A percentile compares a stretch with the other conserved stretches of the same genome.
phyloP scores from a whole-genome alignment of 2,888 invertebrate species.

The Acronicta aceris region DNA sequence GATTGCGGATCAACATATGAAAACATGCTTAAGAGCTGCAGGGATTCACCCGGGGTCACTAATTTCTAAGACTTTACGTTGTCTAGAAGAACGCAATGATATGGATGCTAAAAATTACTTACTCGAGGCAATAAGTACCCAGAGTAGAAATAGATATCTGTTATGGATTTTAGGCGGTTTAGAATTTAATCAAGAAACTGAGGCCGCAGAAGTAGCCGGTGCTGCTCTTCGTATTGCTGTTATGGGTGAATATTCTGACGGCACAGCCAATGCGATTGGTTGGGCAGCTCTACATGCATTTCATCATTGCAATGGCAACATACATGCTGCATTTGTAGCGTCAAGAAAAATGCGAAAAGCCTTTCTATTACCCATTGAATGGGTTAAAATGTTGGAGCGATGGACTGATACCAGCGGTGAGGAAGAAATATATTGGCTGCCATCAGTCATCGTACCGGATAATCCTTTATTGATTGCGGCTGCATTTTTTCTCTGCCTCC shows the following conservation, averaged over 20 bases:
- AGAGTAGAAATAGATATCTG: slow-evolving; percentile 75
- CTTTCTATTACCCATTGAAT: slow-evolving; percentile 73
- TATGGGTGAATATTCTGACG: slow-evolving; percentile 78
- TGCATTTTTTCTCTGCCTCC: slow-evolving; percentile 82
- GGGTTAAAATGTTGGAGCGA: slow-evolving; percentile 72
- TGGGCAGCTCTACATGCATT: slow-evolving; percentile 82
- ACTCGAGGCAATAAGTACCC: slow-evolving; percentile 67
- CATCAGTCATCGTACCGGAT: slow-evolving; percentile 61
- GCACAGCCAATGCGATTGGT: slow-evolving; percentile 78
- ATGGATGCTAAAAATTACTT: slow-evolving; percentile 71
- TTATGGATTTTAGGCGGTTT: slow-evolving; percentile 79
- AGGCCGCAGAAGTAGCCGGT: slow-evolving; percentile 61
- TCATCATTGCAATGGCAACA: slow-evolving; percentile 69
- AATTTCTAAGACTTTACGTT: slow-evolving; percentile 73
- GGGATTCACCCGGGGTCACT: slow-evolving; percentile 71
- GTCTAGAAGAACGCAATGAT: slow-evolving; percentile 72
- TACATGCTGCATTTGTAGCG: slow-evolving; percentile 74
- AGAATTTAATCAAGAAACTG: slow-evolving; percentile 71
- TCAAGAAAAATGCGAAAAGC: slow-evolving; percentile 80
- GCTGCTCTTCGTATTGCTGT: slow-evolving; percentile 80
- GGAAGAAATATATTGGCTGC: slow-evolving; percentile 81
- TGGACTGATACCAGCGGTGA: slow-evolving; percentile 80
- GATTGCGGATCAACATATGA: slow-evolving; percentile 69
- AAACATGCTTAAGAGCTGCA: slow-evolving; percentile 64
- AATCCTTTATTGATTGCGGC: slow-evolving; percentile 81